These are phyloP conservation scores for Suricata suricatta DNA, from an alignment of 2,113 vertebrate species.

Conservation along the genomic window DNA sequence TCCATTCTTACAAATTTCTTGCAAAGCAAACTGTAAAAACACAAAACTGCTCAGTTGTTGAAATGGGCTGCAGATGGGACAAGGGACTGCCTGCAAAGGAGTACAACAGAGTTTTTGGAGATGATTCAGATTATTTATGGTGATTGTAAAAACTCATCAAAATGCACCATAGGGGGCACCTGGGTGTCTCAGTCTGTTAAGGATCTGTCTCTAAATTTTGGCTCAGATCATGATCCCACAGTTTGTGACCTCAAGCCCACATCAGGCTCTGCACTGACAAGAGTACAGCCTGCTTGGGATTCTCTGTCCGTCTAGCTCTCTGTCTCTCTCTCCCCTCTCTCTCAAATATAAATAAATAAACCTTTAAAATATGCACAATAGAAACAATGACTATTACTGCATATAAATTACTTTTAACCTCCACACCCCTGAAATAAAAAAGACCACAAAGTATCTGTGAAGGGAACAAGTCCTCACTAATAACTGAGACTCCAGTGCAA, in stretches of 20 bases:
- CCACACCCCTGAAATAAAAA: accelerated
- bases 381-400: not conserved
- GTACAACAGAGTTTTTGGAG: not conserved
- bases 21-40: not conserved
- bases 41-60: not conserved
- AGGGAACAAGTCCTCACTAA: not conserved
- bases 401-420: not conserved
- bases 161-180: not conserved
- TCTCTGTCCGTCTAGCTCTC: too few relatives aligned
- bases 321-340: too few relatives aligned
- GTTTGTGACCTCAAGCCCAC: too few relatives aligned
- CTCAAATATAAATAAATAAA: too few relatives aligned
- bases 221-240: too few relatives aligned
- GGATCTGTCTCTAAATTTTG: too few relatives aligned
- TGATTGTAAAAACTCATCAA: not conserved
- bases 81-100: not conserved
- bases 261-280: too few relatives aligned
- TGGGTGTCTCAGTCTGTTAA: too few relatives aligned
- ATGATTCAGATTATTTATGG: not conserved
- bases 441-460: not conserved
- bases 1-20: not conserved
- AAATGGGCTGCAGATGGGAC: not conserved
- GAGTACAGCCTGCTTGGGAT: too few relatives aligned
- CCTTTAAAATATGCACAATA: not conserved
- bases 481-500: not conserved